These are phyloP conservation scores for Mobula hypostoma DNA, from an alignment of 2,113 vertebrate species.

Conservation along the genomic window DNA sequence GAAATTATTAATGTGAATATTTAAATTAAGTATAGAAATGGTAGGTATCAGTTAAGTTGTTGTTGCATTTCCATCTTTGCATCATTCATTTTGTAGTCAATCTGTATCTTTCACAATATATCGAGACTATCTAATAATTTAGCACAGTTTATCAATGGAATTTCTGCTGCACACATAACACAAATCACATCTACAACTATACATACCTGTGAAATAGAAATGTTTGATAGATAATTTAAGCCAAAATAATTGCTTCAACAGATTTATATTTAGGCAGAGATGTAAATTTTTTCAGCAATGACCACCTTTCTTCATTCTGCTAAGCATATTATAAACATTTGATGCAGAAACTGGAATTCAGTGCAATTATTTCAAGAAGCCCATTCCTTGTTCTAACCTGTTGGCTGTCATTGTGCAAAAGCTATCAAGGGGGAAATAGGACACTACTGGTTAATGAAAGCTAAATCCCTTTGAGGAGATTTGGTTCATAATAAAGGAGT, in stretches of 20 bases:
- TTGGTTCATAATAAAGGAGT: slow-evolving; percentile 28
- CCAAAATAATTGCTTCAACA: neutral
- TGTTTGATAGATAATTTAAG: neutral
- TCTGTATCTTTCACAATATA: neutral
- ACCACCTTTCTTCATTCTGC: neutral
- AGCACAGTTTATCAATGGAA: neutral
- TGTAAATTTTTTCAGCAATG: neutral
- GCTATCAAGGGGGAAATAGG: slow-evolving; percentile 11
- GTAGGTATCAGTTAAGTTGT: neutral
- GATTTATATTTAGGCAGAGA: neutral
- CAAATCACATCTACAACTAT: neutral
- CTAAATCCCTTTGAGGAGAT: slow-evolving; percentile 34
- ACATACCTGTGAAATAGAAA: neutral
- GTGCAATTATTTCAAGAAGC: neutral
- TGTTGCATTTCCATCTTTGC: neutral
- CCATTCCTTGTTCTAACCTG: neutral
- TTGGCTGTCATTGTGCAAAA: slow-evolving; percentile 15
- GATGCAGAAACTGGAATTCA: neutral
- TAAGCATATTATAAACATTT: neutral
- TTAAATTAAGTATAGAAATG: neutral
- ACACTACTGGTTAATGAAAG: slow-evolving; percentile 32
- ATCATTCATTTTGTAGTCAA: neutral
- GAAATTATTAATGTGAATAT: neutral
- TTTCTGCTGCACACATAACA: neutral
- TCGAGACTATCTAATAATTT: neutral